Conservation (phyloP, 2,113 vertebrate genomes). For the Mobula birostris region DNA sequence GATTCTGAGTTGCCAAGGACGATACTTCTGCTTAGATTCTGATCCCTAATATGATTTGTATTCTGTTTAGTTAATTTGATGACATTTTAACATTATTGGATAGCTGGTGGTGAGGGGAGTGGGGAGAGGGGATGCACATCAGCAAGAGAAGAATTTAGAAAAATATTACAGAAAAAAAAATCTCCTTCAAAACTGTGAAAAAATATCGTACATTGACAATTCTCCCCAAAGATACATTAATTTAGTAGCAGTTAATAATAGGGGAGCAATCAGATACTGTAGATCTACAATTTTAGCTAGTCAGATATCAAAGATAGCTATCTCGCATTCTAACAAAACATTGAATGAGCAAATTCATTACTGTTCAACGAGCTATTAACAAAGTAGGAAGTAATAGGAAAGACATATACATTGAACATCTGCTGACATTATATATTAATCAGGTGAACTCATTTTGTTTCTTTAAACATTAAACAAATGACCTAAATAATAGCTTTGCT, state of each 20-base stretch:
- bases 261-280: neutral
- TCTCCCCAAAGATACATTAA: neutral
- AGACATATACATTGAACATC: neutral
- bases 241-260: neutral
- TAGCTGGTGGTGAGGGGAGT: neutral
- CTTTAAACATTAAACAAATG: neutral
- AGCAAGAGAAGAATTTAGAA: neutral
- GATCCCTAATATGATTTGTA: neutral
- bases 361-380: neutral
- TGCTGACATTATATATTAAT: neutral
- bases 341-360: neutral
- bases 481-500: neutral
- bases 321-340: neutral
- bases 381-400: neutral
- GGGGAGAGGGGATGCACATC: neutral
- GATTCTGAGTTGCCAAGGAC: conserved; percentile 45
- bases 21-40: neutral
- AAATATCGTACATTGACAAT: no score
- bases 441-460: neutral
- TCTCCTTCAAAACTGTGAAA: neutral
- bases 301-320: neutral
- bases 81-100: neutral
- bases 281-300: neutral
- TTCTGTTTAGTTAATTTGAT: neutral
- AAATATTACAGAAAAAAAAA: neutral